Base-by-base conservation (phyloP, 2,888 invertebrate genomes). In the Phortica okadai region DNA sequence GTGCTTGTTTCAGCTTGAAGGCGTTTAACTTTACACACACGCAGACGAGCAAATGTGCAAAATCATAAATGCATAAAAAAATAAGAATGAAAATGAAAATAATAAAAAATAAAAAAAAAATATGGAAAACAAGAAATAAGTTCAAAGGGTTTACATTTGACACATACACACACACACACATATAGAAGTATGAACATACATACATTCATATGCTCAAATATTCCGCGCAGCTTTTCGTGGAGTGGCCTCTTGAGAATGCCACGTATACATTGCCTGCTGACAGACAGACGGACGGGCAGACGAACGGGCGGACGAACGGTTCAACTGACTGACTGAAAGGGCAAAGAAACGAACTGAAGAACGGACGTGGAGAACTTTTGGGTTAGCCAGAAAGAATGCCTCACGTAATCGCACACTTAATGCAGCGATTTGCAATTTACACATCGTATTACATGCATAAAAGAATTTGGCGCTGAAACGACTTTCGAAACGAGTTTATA, bases 61-160 rank as follows among this genome's bases (percentile, higher is more conserved):
- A 70, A 45, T 33, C 16, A n/a, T 59, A 59, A 59, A 59, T 16
- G 21, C n/a, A 59, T 16, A 59, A 59, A 11, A 50, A 50, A 10
- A 54, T 54, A 54, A 54, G 6, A 14, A 54, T 54, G 11, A 76
- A 62, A 7, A 64, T 16, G 66, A 58, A 54, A 54, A 33, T 54
- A 64, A 66, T n/a, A 56, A 44, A 73, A 14, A n/a, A n/a, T n/a
- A n/a, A 56, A 59, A 54, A 14, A 58, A 56, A 50, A 64, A 45
- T 45, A 33, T 14, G n/a, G 41, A 42, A 74, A 69, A 58, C 33
- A 33, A 33, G 33, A 69, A 59, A 72, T 54, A 77, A 86, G 88
- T 87, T 86, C 86, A 86, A 87, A 88, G 85, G 86, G 88, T 86
- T 85, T 78, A 77, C 79, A 78, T 62, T 21, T 56, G 14, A n/a